Conservation (phyloP, 92 coral and sea anemone species). For the Desmophyllum pertusum region DNA sequence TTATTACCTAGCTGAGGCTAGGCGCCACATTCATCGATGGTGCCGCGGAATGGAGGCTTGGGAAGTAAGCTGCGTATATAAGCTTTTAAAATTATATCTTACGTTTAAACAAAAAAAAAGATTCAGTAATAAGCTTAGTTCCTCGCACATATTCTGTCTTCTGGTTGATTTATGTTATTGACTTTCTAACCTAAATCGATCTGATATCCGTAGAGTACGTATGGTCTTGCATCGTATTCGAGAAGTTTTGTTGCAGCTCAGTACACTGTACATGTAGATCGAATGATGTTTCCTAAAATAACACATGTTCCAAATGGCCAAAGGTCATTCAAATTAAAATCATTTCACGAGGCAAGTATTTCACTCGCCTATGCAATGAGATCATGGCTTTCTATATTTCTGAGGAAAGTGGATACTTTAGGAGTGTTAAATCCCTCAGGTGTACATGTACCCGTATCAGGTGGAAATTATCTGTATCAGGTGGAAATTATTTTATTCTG, state of each 20-base stretch:
- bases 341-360: background rate
- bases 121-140: background rate
- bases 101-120: too few relatives aligned
- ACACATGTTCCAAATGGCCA: background rate
- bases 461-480: background rate
- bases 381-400: background rate
- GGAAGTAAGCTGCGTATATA: constrained; percentile 68
- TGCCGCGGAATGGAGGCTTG: constrained; percentile 98
- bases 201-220: background rate
- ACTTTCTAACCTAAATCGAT: background rate
- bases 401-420: background rate
- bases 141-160: background rate
- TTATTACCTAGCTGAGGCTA: constrained; percentile 89
- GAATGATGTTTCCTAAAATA: background rate
- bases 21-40: constrained; percentile 98
- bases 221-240: background rate
- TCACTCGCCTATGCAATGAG: background rate
- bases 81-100: too few relatives aligned
- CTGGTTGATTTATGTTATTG: background rate
- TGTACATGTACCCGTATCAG: background rate
- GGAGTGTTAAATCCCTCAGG: background rate
- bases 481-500: too few relatives aligned
- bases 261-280: background rate
- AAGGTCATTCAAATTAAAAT: constrained; percentile 12
- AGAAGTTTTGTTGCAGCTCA: background rate